Conservation (phyloP, 2,888 invertebrate species). For the Digitonthophagus gazella region DNA sequence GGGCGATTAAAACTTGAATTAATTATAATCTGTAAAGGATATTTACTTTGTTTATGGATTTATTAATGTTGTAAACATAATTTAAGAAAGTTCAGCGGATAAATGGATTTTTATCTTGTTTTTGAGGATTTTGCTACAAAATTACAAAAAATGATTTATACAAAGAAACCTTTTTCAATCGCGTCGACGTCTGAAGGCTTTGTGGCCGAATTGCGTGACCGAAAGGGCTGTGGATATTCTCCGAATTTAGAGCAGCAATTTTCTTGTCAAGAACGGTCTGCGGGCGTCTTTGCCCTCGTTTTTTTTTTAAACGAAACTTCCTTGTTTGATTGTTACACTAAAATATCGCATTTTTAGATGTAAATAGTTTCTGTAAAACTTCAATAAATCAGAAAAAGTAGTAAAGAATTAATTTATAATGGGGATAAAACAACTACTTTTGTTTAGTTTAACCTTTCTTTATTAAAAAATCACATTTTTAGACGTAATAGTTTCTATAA, state of each 20-base stretch:
- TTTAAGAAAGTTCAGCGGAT: too few species aligned
- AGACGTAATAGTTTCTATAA: too few species aligned
- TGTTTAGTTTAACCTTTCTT: too few species aligned
- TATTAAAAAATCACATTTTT: too few species aligned
- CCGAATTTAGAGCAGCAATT: slow-evolving; percentile 5
- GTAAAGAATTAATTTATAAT: background rate
- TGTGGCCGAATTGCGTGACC: slow-evolving; percentile 10
- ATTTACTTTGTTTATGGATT: too few species aligned
- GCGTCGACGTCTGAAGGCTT: background rate
- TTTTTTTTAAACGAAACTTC: slow-evolving; percentile 15
- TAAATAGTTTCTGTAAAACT: background rate
- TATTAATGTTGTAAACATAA: too few species aligned
- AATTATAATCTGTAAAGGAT: too few species aligned
- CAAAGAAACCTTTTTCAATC: background rate
- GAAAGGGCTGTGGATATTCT: slow-evolving; percentile 13
- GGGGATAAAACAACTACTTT: too few species aligned
- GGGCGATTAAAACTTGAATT: too few species aligned
- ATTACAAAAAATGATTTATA: too few species aligned
- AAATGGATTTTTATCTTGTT: too few species aligned
- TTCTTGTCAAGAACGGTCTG: slow-evolving; percentile 9
- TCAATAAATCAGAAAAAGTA: background rate
- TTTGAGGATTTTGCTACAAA: too few species aligned
- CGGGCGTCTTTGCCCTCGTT: background rate
- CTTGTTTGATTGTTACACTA: slow-evolving; percentile 5
- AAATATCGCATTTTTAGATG: background rate